phyloP scores from a whole-genome alignment of 2,888 invertebrate genomes.

The Smittia aterrima region DNA sequence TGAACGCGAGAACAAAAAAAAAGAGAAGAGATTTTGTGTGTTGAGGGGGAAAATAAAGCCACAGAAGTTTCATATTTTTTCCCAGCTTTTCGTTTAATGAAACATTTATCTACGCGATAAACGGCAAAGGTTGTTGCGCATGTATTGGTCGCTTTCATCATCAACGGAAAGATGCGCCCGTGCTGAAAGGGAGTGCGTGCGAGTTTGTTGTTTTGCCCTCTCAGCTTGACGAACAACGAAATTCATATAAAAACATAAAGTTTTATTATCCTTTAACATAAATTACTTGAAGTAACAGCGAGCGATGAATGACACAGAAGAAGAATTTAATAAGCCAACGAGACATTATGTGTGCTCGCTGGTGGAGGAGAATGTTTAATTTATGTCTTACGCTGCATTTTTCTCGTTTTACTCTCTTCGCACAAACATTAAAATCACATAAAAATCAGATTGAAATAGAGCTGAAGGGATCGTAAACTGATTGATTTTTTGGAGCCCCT shows the following conservation, averaged over 20 bases:
- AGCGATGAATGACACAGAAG: neutral
- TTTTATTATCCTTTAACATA: constrained; percentile 25
- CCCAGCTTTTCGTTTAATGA: neutral
- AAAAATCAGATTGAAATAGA: constrained; percentile 11
- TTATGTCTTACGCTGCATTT: constrained; percentile 1
- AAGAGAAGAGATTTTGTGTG: neutral
- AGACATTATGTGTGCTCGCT: neutral
- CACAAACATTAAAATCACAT: neutral
- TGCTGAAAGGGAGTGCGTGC: neutral
- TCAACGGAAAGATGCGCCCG: neutral
- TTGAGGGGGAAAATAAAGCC: neutral
- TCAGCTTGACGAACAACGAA: neutral
- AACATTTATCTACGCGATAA: constrained; percentile 8
- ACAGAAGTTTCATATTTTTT: neutral
- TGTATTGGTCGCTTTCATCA: neutral
- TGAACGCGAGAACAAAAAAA: neutral
- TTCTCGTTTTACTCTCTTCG: neutral
- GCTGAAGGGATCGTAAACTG: neutral
- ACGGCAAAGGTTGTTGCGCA: neutral
- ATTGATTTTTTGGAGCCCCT: neutral
- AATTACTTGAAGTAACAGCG: constrained; percentile 15
- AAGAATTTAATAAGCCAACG: constrained; percentile 18
- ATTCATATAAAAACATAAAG: neutral
- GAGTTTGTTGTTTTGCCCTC: neutral
- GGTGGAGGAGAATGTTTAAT: neutral